Evolutionary conservation across 2,888 invertebrate species (phyloP).

Genomic region (Chrysomela aeneicollis): DNA sequence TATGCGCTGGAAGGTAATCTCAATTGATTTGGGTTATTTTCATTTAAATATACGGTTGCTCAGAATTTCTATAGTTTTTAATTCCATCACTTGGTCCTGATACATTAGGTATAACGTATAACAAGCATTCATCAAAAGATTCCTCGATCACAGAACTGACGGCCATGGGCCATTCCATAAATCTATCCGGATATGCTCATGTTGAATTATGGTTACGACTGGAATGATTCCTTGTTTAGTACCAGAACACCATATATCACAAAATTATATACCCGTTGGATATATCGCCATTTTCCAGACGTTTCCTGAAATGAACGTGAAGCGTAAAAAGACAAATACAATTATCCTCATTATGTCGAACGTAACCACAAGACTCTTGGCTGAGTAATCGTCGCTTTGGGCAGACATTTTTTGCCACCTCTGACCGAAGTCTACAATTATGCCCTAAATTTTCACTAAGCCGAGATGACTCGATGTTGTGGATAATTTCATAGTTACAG

Average conservation of each 20-base stretch:
- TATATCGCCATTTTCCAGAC: conserved; percentile 24
- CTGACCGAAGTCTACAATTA: conserved; percentile 17
- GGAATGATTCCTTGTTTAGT: conserved; percentile 24
- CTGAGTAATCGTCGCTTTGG: conserved; percentile 26
- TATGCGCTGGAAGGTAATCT: no score
- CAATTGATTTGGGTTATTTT: no score
- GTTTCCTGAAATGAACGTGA: conserved; percentile 28
- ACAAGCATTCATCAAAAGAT: neutral
- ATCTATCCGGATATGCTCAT: conserved; percentile 17
- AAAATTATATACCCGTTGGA: conserved; percentile 30
- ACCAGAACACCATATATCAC: conserved; percentile 33
- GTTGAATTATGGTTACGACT: conserved; percentile 25
- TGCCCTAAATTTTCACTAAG: conserved; percentile 21
- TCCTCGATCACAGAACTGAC: neutral
- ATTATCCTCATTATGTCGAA: conserved; percentile 38
- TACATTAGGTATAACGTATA: no score
- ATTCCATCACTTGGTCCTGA: no score
- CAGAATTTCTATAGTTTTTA: no score
- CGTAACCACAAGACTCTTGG: conserved; percentile 28
- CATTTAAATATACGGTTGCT: no score
- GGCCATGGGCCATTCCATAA: neutral
- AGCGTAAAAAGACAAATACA: conserved; percentile 32
- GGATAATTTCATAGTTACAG: conserved; percentile 10
- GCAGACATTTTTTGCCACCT: conserved; percentile 21
- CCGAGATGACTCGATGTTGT: conserved; percentile 9